Evolutionary conservation across 2,113 vertebrate genomes (phyloP), one percentile per base, ranked within the genome.

Genomic region (Sterrhoptilus dennistouni): DNA sequence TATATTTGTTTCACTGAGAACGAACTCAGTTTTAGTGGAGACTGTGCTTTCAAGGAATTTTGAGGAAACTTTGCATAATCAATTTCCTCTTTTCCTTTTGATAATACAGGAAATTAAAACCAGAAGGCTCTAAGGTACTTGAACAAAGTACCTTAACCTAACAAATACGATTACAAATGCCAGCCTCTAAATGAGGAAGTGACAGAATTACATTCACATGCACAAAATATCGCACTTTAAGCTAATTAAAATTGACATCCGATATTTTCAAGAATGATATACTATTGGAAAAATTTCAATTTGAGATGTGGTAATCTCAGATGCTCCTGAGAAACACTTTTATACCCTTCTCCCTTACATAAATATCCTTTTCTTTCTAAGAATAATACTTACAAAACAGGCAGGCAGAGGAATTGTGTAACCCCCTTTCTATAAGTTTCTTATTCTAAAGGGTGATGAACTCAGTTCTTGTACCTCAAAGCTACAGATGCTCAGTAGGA

Each of bases 111-210:
- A 81, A 65, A 83, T 57, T 36, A 27, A 6, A 86, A 56, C 4
- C 3, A 38, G 14, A 63, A 66, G 16, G 7, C 33, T 59, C 5
- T 47, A n/a, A 38, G 38, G 38, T 38, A 38, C 38, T 57, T 63
- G 50, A 88, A 60, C 1, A 44, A 66, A n/a, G 6, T 27, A 52
- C 2, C 5, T 80, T 68, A 80, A 60, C 0, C 1, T 1, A 77
- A 28, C 4, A 64, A 76, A n/a, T 72, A 44, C 21, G 3, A 28
- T 53, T 83, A 52, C 2, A 69, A 70, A 74, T 23, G 10, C 49
- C 47, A 91, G 5, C 11, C 65, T 68, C 64, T 60, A 69, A 93
- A 81, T 42, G 33, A 83, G 24, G 7, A 83, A 69, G 36, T 25
- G 9, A n/a, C 4, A 80, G 27, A 80, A 83, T 68, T 77, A 38